phyloP scores from a whole-genome alignment of 1,140 invertebrate species.

The Mamestra configurata region DNA sequence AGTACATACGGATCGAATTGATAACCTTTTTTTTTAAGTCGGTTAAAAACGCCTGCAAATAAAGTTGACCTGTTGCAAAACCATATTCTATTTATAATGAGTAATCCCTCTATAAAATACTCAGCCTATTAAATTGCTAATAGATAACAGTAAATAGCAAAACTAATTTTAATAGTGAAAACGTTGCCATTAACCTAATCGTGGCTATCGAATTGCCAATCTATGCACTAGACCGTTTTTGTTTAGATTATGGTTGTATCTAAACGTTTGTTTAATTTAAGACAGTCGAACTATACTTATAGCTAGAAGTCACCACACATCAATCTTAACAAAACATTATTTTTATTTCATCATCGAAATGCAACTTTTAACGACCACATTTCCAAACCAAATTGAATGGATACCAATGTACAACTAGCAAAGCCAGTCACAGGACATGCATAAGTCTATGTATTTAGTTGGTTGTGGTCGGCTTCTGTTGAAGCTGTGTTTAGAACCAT shows the following conservation, averaged over 20 bases:
- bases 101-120: neutral
- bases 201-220: neutral
- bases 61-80: too few relatives aligned
- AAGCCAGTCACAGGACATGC: neutral
- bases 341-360: too few relatives aligned
- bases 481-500: slow-evolving; percentile 15
- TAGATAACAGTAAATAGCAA: slow-evolving; percentile 40
- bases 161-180: slow-evolving; percentile 2
- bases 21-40: too few relatives aligned
- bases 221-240: neutral
- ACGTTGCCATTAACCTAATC: slow-evolving; percentile 1
- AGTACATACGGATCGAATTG: too few relatives aligned
- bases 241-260: neutral
- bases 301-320: too few relatives aligned
- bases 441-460: slow-evolving; percentile 14
- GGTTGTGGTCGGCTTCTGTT: slow-evolving; percentile 7
- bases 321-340: too few relatives aligned
- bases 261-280: neutral
- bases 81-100: too few relatives aligned
- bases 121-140: slow-evolving; percentile 25
- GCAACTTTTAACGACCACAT: neutral
- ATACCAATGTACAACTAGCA: too few relatives aligned
- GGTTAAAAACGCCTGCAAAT: too few relatives aligned
- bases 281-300: too few relatives aligned
- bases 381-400: neutral